A percentile compares a stretch with the other conserved stretches of the same genome.
Conservation (phyloP, 1,140 invertebrate species). For the Drosophila orosa region DNA sequence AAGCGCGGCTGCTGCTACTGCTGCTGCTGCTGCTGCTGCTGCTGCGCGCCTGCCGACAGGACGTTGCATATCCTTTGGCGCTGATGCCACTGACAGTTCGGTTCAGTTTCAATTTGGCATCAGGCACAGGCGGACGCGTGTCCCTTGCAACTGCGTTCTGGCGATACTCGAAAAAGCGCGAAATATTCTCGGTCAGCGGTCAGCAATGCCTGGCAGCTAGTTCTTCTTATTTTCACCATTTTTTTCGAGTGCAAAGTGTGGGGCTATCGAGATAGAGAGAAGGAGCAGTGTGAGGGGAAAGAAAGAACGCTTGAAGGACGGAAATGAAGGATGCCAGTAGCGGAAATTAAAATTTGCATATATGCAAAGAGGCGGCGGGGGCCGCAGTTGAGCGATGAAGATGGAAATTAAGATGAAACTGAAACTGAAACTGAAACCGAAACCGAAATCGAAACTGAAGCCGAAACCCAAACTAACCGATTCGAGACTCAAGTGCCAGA, state of each 20-base stretch:
- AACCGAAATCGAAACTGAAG: neutral
- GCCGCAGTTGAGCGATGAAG: constrained; percentile 41
- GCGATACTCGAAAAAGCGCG: constrained; percentile 31
- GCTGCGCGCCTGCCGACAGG: constrained; percentile 64
- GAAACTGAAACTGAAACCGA: constrained; percentile 6
- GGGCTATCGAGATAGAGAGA: neutral
- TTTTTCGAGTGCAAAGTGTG: constrained; percentile 28
- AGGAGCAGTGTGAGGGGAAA: constrained; percentile 9
- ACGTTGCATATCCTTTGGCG: constrained; percentile 74
- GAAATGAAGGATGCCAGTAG: constrained; percentile 80
- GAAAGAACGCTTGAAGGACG: constrained; percentile 37
- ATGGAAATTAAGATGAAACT: constrained; percentile 49
- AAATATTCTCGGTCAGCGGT: constrained; percentile 5
- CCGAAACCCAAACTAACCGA: constrained; percentile 4
- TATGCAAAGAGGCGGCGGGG: constrained; percentile 27
- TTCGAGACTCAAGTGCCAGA: constrained; percentile 49
- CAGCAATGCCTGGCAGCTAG: neutral
- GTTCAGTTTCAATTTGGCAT: constrained; percentile 76
- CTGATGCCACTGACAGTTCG: constrained; percentile 71
- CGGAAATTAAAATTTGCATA: constrained; percentile 84
- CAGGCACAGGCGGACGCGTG: constrained; percentile 72
- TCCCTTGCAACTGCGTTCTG: constrained; percentile 3
- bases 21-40: constrained; percentile 38
- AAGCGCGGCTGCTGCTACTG: constrained; percentile 3
- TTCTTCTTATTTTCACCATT: constrained; percentile 14